Conservation (phyloP, 2,113 vertebrate species). For the Melozone crissalis region DNA sequence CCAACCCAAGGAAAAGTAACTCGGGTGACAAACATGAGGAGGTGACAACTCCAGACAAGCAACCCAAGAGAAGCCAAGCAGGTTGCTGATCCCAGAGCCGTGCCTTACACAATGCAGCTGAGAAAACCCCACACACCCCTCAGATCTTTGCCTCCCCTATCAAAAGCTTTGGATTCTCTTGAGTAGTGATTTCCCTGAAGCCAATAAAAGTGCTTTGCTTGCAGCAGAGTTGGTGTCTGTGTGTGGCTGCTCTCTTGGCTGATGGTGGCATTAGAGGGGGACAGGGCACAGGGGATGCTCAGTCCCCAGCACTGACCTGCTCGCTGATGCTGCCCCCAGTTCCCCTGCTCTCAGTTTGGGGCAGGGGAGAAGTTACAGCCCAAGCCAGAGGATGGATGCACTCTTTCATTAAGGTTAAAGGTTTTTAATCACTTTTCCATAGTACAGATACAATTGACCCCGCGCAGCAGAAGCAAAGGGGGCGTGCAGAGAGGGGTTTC, state of each 20-base stretch:
- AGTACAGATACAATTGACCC: too few species aligned
- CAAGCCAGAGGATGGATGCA: too few species aligned
- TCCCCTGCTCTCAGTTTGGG: too few species aligned
- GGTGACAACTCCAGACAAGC: rapidly evolving
- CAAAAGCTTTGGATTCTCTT: rapidly evolving
- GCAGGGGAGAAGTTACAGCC: too few species aligned
- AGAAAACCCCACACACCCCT: rapidly evolving
- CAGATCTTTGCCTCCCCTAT: rapidly evolving
- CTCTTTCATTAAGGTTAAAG: too few species aligned
- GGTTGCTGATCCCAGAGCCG: background rate
- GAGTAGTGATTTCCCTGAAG: background rate
- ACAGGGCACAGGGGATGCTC: background rate
- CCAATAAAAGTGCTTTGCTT: background rate
- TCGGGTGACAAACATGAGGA: rapidly evolving
- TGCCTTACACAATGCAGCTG: background rate
- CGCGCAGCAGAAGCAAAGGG: too few species aligned
- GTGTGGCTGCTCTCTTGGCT: rapidly evolving
- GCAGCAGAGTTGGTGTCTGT: background rate
- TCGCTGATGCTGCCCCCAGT: background rate
- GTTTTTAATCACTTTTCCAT: too few species aligned
- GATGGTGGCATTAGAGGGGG: background rate
- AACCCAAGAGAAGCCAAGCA: background rate
- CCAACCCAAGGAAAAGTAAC: background rate
- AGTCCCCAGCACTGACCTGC: background rate
- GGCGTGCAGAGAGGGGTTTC: too few species aligned